These are phyloP conservation scores for Belonocnema kinseyi DNA, from an alignment of 1,140 invertebrate species.

Conservation along the genomic window DNA sequence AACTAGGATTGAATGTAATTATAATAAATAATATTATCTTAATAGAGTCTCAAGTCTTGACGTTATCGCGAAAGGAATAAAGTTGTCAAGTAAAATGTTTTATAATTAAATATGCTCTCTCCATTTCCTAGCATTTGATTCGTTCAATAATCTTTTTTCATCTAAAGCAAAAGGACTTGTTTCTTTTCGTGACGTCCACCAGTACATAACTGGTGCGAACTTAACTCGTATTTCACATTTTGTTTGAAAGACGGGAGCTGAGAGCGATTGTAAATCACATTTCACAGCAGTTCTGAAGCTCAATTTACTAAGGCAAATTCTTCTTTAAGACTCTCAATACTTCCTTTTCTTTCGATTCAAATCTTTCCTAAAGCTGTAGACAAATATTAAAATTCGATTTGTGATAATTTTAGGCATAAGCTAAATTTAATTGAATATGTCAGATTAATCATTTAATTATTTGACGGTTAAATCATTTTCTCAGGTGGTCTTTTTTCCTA, in stretches of 20 bases:
- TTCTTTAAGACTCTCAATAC: background rate
- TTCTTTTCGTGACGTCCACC: background rate
- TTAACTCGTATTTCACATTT: slow-evolving; percentile 28
- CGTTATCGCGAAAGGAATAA: background rate
- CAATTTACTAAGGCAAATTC: slow-evolving; percentile 41
- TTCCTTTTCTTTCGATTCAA: slow-evolving; percentile 11
- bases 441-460: background rate
- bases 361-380: background rate
- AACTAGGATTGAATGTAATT: background rate
- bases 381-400: slow-evolving; percentile 1
- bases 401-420: background rate
- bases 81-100: background rate
- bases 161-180: background rate
- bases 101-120: slow-evolving; percentile 22
- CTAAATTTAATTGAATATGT: background rate
- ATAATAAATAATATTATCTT: background rate
- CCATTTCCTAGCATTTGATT: slow-evolving; percentile 31
- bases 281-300: slow-evolving; percentile 37
- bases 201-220: slow-evolving; percentile 19
- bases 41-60: background rate
- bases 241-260: slow-evolving; percentile 34
- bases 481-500: no score
- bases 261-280: slow-evolving; percentile 35
- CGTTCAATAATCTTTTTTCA: slow-evolving; percentile 15
- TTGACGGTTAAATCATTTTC: background rate